Base-by-base conservation (phyloP, 2,113 vertebrate genomes). In the Himantopus leucocephalus region DNA sequence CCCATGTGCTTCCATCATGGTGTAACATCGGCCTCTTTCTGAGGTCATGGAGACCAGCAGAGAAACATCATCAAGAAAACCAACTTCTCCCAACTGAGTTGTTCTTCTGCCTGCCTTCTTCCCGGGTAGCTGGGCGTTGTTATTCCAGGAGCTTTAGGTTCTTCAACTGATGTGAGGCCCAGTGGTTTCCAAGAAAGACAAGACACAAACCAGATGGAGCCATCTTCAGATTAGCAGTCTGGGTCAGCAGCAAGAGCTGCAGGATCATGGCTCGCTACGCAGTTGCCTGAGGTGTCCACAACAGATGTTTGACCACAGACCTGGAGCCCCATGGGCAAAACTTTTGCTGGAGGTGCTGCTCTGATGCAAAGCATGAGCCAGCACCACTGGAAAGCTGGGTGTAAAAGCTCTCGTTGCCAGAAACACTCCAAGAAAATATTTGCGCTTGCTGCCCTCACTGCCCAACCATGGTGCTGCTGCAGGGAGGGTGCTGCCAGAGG, bases 211-310 rank as follows among this genome's bases (percentile, higher is more conserved):
- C 32, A 41, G 21, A n/a, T 12, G 39, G 16, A 76, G 14, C 43
- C 59, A 47, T 27, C n/a, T 47, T 59, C 35, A 56, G 20, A 27
- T 39, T 45, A 43, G 19, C 66, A 34, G 16, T 66, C 47, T 35
- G 34, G 59, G 41, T 39, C 55, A 27, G 59, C 53, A 72, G 50
- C 7, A 15, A 58, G 72, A 53, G 48, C 45, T 84, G 58, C 35
- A 41, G 62, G 39, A 85, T 3, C 10, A 2, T 2, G 29, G 8
- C 24, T 84, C n/a, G 23, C 27, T 6, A 4, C 0, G 0, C 14
- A 45, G 47, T 5, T 81, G 56, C 32, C 32, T 7, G 1, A 63
- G 26, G 32, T 75, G 81, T 67, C 70, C 41, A 3, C 6, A 30
- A 9, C 16, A 63, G 32, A 71, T 0, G 2, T 85, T 79, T 37